phyloP scores from a whole-genome alignment of 1,140 invertebrate species.

The Drosophila virilis region DNA sequence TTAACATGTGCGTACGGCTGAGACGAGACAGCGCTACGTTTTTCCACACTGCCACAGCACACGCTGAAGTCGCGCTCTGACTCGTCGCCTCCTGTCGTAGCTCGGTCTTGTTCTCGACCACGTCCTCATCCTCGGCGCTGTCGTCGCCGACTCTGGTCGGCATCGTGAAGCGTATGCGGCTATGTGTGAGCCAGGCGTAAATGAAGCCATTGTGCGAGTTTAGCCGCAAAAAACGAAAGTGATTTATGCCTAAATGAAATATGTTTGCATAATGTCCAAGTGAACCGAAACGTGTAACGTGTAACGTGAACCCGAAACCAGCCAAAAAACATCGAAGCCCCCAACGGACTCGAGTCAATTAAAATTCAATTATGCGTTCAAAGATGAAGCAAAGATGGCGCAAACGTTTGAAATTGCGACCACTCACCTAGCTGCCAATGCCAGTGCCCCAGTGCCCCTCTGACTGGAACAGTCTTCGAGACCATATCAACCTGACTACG shows the following conservation, averaged over 20 bases:
- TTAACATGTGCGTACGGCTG: slow-evolving; percentile 73
- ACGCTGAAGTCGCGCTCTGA: slow-evolving; percentile 33
- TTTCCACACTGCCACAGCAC: slow-evolving; percentile 24
- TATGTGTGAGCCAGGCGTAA: slow-evolving; percentile 53
- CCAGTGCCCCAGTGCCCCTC: neutral
- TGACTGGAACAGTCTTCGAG: slow-evolving; percentile 5
- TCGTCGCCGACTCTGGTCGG: slow-evolving; percentile 38
- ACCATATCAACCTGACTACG: slow-evolving; percentile 36
- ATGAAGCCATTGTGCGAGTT: slow-evolving; percentile 67
- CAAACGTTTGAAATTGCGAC: slow-evolving; percentile 75
- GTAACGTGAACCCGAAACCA: slow-evolving; percentile 5
- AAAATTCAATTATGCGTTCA: slow-evolving; percentile 77
- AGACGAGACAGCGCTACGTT: slow-evolving; percentile 19
- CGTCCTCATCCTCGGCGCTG: slow-evolving; percentile 26
- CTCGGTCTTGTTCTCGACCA: slow-evolving; percentile 29
- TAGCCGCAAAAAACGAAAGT: slow-evolving; percentile 74
- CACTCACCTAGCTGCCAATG: slow-evolving; percentile 46
- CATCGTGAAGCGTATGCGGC: slow-evolving; percentile 33
- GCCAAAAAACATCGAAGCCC: neutral
- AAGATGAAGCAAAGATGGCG: slow-evolving; percentile 76
- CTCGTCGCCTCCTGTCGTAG: slow-evolving; percentile 16
- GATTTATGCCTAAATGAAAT: slow-evolving; percentile 76
- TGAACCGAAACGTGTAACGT: slow-evolving; percentile 31
- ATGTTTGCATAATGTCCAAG: slow-evolving; percentile 58
- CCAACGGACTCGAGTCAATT: slow-evolving; percentile 59